Evolutionary conservation across 2,113 vertebrate genomes (phyloP), one percentile per base, ranked within the genome.

Genomic region (Misgurnus mizolepis): DNA sequence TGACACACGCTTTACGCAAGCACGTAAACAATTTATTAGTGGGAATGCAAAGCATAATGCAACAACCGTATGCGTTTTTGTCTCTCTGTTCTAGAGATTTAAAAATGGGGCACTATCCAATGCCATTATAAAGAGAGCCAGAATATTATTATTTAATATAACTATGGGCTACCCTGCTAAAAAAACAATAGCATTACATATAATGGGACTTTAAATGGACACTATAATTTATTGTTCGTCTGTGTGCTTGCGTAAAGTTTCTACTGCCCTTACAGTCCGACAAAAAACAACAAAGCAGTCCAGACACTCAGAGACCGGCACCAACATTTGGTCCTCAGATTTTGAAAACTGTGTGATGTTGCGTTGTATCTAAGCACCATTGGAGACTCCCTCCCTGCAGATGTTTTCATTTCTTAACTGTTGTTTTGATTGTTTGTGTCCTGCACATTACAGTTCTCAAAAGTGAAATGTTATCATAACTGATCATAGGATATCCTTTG

Each of bases 301-400:
- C 8, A 49, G 53, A 49, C 67, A 11, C 68, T 68, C 53, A 14
- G 47, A 79, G 76, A 73, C 81, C 7, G 49, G 64, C 53, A 45
- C 70, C 66, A 67, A 73, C 66, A 73, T 84, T 81, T 81, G 83
- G 83, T 84, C 83, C 83, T 82, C 66, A 56, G 43, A 11, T 80
- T 78, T 49, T 53, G 47, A 55, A 71, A 61, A 64, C n/a, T n/a
- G n/a, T 39, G 60, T 58, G 77, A 14, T 39, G 60, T 41, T 72
- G 67, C 72, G 67, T 64, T 77, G 71, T 66, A 18, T 73, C 66
- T 75, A 77, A 84, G 82, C 82, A 78, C 82, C 82, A 73, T 67
- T 43, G 40, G 67, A 76, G 62, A 66, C 71, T 72, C 40, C 50
- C 71, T 72, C 40, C 50, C 22, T 58, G 69, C 55, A 68, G 27